phyloP scores from a whole-genome alignment of 2,113 vertebrate genomes.

The Ctenodactylus gundi region DNA sequence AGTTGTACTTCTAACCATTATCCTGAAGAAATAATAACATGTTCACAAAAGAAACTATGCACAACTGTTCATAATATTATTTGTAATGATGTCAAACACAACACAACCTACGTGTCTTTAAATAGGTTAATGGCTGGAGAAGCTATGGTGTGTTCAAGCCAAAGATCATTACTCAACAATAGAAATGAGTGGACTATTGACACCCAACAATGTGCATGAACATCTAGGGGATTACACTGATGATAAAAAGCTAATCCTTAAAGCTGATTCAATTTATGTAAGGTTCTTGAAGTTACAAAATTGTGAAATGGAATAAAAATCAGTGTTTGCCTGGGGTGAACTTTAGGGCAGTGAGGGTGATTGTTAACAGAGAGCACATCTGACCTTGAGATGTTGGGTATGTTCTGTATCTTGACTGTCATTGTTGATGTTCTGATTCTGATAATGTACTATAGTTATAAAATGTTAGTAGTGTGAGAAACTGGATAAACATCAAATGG shows the following conservation, averaged over 20 bases:
- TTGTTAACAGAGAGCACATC: too few species aligned
- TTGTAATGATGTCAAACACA: neutral
- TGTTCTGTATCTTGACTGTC: neutral
- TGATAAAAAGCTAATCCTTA: neutral
- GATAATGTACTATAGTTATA: neutral
- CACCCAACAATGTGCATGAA: neutral
- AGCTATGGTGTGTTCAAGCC: neutral
- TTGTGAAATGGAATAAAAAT: neutral
- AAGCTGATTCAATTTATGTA: neutral
- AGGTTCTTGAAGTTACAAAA: constrained; percentile 6
- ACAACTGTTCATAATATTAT: neutral
- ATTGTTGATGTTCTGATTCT: neutral
- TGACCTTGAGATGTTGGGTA: neutral
- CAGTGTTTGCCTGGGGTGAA: neutral
- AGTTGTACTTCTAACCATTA: neutral
- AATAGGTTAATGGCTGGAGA: neutral
- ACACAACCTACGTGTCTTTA: neutral
- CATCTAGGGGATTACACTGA: neutral
- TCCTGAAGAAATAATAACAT: neutral
- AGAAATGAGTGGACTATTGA: neutral
- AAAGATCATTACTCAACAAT: neutral
- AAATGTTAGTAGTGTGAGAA: neutral
- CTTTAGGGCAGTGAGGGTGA: neutral
- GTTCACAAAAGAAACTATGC: neutral
- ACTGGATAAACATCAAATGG: neutral